Evolutionary conservation across 2,888 invertebrate genomes (phyloP).

Genomic region (Cantharis lateralis): DNA sequence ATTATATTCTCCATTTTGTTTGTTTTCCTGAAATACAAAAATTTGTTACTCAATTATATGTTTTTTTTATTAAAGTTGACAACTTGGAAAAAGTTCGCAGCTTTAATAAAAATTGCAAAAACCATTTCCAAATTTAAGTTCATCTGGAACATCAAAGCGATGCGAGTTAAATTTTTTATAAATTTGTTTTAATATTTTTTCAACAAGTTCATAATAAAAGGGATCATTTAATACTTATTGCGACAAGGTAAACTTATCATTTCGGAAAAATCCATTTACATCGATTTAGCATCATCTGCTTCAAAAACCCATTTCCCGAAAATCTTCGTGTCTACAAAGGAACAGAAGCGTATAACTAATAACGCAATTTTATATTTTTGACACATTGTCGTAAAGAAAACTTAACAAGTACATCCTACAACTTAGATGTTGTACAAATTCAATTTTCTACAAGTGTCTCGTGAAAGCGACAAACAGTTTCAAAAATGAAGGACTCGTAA

Average conservation of each 20-base stretch:
- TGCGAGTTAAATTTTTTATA: background rate
- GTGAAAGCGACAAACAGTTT: background rate
- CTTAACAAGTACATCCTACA: constrained; percentile 6
- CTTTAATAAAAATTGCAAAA: background rate
- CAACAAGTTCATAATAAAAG: background rate
- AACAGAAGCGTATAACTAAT: constrained; percentile 14
- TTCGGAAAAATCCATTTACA: constrained; percentile 10
- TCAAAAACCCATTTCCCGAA: constrained; percentile 5
- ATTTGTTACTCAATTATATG: constrained; percentile 16
- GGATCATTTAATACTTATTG: constrained; percentile 2
- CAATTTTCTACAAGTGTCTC: constrained; percentile 14
- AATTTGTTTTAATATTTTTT: background rate
- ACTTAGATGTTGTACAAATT: constrained; percentile 9
- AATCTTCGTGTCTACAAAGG: constrained; percentile 4
- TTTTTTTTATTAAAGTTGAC: constrained; percentile 24
- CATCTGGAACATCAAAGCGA: background rate
- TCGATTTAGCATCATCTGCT: constrained; percentile 1
- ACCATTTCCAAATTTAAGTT: background rate
- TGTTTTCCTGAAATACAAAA: constrained; percentile 8
- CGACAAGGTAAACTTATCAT: constrained; percentile 2
- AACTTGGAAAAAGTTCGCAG: constrained; percentile 14
- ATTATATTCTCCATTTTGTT: constrained; percentile 20
- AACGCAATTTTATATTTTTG: constrained; percentile 18
- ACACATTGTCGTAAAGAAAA: constrained; percentile 8
- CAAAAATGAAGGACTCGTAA: background rate